Evolutionary conservation across 2,113 vertebrate genomes (phyloP).

Genomic region (Scatophagus argus): DNA sequence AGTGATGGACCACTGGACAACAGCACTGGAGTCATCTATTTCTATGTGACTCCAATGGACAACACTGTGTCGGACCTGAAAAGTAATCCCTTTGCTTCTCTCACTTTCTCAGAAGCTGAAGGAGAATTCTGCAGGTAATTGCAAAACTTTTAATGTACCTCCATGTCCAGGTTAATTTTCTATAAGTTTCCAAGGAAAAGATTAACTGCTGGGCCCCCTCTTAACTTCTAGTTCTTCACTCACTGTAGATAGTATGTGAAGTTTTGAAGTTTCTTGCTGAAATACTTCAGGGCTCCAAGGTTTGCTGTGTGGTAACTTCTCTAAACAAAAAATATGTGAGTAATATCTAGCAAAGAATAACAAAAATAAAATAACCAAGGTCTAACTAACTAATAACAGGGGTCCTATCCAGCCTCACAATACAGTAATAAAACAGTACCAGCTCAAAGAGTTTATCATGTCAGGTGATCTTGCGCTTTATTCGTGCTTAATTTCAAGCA

Average conservation of each 20-base stretch:
- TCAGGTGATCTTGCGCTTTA: neutral
- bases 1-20: conserved; percentile 90
- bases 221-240: neutral
- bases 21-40: conserved; percentile 91
- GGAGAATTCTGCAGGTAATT: conserved; percentile 90
- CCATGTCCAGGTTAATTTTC: neutral
- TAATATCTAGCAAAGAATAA: neutral
- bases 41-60: conserved; percentile 89
- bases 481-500: neutral
- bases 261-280: neutral
- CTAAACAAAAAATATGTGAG: neutral
- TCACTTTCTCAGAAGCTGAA: conserved; percentile 89
- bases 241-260: neutral
- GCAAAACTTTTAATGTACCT: neutral
- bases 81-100: conserved; percentile 86
- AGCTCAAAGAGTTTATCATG: neutral
- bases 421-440: neutral
- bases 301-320: neutral
- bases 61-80: conserved; percentile 85
- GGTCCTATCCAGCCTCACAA: too few relatives aligned
- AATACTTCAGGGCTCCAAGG: neutral
- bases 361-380: neutral
- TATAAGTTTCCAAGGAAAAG: neutral
- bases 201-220: neutral
- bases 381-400: too few relatives aligned